Conservation (phyloP, 2,113 vertebrate species). For the Acanthochromis polyacanthus region DNA sequence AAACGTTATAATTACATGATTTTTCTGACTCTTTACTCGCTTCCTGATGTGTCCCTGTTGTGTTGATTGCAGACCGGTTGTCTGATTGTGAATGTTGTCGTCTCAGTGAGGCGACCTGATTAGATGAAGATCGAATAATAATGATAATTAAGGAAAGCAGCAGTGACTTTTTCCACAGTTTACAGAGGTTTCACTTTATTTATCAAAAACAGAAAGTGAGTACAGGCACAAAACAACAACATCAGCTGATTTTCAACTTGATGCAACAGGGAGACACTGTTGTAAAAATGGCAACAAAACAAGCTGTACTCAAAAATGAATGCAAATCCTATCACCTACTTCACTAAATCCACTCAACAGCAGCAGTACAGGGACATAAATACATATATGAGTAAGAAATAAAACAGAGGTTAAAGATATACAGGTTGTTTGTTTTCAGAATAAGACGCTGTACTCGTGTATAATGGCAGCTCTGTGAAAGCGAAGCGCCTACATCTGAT, state of each 20-base stretch:
- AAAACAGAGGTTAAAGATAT: not conserved
- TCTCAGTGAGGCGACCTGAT: too few relatives aligned
- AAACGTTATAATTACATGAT: too few relatives aligned
- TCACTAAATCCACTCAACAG: constrained; percentile 6
- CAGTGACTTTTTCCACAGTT: not conserved
- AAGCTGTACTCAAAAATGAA: constrained; percentile 11
- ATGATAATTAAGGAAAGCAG: too few relatives aligned
- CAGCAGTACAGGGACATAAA: constrained; percentile 6
- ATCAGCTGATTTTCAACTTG: not conserved
- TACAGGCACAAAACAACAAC: constrained; percentile 17
- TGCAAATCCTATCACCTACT: not conserved
- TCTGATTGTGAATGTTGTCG: too few relatives aligned
- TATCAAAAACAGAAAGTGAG: constrained; percentile 55
- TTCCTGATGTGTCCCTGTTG: too few relatives aligned
- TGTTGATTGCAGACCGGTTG: too few relatives aligned
- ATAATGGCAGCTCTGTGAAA: not conserved
- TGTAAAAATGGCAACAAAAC: constrained; percentile 30
- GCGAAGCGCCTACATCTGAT: constrained; percentile 13
- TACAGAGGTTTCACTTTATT: constrained; percentile 59
- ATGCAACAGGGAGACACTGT: too few relatives aligned
- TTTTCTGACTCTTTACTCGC: too few relatives aligned
- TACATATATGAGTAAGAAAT: not conserved
- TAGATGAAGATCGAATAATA: too few relatives aligned
- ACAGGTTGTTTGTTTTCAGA: constrained; percentile 49
- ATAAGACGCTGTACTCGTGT: constrained; percentile 21